Conservation (phyloP, 2,888 invertebrate species). For the Synanthedon formicaeformis region DNA sequence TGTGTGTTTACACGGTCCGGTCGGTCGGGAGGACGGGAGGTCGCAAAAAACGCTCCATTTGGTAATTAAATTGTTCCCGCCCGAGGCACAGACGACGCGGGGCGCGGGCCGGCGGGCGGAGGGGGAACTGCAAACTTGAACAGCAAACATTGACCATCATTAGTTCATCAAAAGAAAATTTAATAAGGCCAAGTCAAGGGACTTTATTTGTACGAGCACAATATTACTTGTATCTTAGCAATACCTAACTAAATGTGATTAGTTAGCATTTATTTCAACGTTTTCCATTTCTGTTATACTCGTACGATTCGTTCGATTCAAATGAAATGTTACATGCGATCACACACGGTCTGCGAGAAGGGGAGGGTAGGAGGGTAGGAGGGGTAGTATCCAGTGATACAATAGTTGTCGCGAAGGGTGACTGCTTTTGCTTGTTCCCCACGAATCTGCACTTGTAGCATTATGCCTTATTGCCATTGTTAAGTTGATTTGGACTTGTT, state of each 20-base stretch:
- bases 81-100: constrained; percentile 5
- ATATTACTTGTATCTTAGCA: too few species aligned
- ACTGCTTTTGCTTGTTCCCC: background rate
- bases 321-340: background rate
- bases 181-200: too few species aligned
- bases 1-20: constrained; percentile 33
- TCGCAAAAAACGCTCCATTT: constrained; percentile 60
- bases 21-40: constrained; percentile 13
- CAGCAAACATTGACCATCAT: constrained; percentile 32
- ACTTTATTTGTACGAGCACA: too few species aligned
- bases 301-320: background rate
- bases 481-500: too few species aligned
- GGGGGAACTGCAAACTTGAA: constrained; percentile 32
- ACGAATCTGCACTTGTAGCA: too few species aligned
- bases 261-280: too few species aligned
- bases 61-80: constrained; percentile 56
- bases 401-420: background rate
- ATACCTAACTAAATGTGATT: too few species aligned
- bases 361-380: background rate
- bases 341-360: background rate
- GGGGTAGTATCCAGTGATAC: background rate
- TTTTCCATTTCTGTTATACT: too few species aligned
- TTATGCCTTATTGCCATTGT: too few species aligned
- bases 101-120: constrained; percentile 8
- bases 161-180: background rate